Conservation (phyloP, 2,797 vertebrate species). For the Sebastes hubbsi region DNA sequence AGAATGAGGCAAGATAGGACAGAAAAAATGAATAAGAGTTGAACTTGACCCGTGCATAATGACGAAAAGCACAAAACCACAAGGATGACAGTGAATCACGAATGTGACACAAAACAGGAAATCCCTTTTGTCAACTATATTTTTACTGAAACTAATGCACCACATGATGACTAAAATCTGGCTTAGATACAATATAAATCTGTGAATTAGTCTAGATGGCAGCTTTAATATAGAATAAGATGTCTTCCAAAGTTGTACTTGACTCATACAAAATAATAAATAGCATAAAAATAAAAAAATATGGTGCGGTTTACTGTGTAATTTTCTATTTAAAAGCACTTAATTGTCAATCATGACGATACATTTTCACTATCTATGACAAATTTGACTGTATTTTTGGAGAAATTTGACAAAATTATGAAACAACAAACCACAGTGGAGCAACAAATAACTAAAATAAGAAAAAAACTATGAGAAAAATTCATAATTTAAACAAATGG, state of each 20-base stretch:
- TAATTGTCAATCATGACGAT: background rate
- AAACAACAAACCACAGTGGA: background rate
- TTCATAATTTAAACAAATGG: background rate
- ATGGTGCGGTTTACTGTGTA: background rate
- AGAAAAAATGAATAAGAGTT: background rate
- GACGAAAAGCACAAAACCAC: background rate
- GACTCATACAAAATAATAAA: background rate
- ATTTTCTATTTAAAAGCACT: background rate
- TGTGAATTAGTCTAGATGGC: background rate
- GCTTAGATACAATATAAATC: background rate
- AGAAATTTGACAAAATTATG: background rate
- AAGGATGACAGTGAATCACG: background rate
- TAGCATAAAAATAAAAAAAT: background rate
- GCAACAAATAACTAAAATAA: background rate
- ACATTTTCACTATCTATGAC: background rate
- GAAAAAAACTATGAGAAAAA: background rate
- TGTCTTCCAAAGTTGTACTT: background rate
- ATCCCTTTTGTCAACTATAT: background rate
- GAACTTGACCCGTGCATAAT: background rate
- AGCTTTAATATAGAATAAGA: background rate
- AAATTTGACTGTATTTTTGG: background rate
- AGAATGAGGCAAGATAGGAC: background rate
- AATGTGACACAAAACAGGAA: background rate
- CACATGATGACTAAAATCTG: background rate
- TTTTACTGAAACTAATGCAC: background rate